Conservation (phyloP, 1,140 invertebrate genomes). For the Drosophila navojoa region DNA sequence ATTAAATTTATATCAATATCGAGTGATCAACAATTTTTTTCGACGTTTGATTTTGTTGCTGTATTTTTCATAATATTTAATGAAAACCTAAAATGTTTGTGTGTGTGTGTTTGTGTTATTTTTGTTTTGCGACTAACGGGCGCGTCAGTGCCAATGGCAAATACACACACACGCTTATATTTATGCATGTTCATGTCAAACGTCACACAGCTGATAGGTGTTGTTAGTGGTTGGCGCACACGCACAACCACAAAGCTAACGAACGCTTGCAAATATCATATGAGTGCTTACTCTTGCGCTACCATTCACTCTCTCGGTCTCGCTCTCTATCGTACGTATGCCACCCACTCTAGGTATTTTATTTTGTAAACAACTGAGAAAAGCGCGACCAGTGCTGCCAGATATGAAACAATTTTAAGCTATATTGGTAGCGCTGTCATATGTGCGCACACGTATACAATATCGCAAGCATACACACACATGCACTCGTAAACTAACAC, state of each 20-base stretch:
- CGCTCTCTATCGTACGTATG: slow-evolving; percentile 20
- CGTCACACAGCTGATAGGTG: slow-evolving; percentile 59
- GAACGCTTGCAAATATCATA: slow-evolving; percentile 36
- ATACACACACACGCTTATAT: slow-evolving; percentile 33
- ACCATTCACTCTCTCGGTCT: slow-evolving; percentile 13
- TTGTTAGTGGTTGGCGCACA: slow-evolving; percentile 56
- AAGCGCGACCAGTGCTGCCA: slow-evolving; percentile 54
- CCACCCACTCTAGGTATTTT: slow-evolving; percentile 47
- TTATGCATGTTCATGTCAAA: slow-evolving; percentile 40
- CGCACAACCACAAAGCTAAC: slow-evolving; percentile 21
- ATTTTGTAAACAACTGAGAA: slow-evolving; percentile 75
- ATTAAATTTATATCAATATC: slow-evolving; percentile 22
- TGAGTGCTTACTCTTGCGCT: slow-evolving; percentile 22
- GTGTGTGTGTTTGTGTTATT: slow-evolving; percentile 27
- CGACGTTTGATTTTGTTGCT: background rate
- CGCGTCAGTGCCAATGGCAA: slow-evolving; percentile 50
- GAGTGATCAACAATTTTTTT: background rate
- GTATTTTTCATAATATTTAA: slow-evolving; percentile 23
- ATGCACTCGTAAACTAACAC: slow-evolving; percentile 9
- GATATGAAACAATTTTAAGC: slow-evolving; percentile 46
- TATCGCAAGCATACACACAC: slow-evolving; percentile 6
- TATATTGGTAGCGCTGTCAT: slow-evolving; percentile 58
- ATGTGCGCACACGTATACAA: slow-evolving; percentile 36
- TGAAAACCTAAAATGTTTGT: slow-evolving; percentile 24
- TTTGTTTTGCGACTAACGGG: slow-evolving; percentile 48